A percentile compares a stretch with the other conserved stretches of the same genome.
phyloP scores from a whole-genome alignment of 2,888 invertebrate species.

The Machimus rusticus region DNA sequence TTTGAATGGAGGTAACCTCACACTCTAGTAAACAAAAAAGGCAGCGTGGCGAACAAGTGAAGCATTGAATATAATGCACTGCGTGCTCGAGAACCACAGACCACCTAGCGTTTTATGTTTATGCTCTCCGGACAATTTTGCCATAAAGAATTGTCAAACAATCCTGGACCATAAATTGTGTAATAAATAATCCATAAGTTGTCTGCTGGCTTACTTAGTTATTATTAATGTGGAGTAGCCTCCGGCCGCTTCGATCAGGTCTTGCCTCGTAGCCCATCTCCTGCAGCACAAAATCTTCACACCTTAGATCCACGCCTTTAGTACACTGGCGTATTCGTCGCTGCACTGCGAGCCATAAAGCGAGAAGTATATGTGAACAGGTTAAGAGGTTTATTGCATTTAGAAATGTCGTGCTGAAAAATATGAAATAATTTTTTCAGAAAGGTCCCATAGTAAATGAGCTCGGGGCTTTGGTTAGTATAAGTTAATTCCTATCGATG shows the following conservation, averaged over 20 bases:
- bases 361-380: constrained; percentile 51
- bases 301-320: constrained; percentile 2
- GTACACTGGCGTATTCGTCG: neutral
- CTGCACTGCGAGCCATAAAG: constrained; percentile 45
- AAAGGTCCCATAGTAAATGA: neutral
- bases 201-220: constrained; percentile 51
- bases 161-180: constrained; percentile 51
- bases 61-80: neutral
- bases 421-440: constrained; percentile 46
- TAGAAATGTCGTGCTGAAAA: constrained; percentile 52
- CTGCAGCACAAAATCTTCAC: constrained; percentile 13
- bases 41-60: neutral
- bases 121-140: constrained; percentile 51
- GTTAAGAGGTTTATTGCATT: constrained; percentile 52
- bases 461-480: neutral
- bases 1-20: constrained; percentile 30
- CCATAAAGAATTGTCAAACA: constrained; percentile 53
- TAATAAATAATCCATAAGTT: constrained; percentile 50
- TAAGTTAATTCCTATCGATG: neutral
- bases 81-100: constrained; percentile 41
- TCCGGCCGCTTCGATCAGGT: constrained; percentile 43
- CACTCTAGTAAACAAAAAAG: neutral
- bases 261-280: neutral
- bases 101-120: constrained; percentile 53
- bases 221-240: constrained; percentile 50